Base-by-base conservation (phyloP, 2,888 invertebrate species). In the Gryllus longicercus region DNA sequence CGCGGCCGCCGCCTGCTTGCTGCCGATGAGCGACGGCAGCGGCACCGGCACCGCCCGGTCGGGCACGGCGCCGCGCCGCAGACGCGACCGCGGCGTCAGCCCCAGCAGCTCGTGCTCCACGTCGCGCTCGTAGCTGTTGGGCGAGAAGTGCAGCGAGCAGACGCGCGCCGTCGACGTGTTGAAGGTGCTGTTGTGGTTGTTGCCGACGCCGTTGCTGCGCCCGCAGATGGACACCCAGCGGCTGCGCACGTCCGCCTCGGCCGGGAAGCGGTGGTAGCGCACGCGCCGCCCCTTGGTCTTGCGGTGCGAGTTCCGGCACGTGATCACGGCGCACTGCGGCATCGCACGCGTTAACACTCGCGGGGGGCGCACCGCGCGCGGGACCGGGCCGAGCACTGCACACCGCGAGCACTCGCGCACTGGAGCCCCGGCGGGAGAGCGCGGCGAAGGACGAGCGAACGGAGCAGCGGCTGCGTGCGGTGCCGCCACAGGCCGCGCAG, bases 261-360 rank as follows among this genome's bases (percentile, higher is more conserved):
- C 89, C 51, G 90, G 90, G 85, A 90, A 90, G 83, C 90, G 89
- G 85, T 90, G 90, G 86, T 90, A 90, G 80, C 90, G 88, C 82
- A 90, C 89, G 81, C 89, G 87, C 81, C 89, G 88, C 79, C 89
- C 89, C 83, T 89, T 88, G 78, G 90, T 90, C 83, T 89, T 89
- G 80, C 90, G 87, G 85, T 90, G 90, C 84, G 90, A 89, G 84
- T 90, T 90, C 84, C 88, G 88, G 86, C 90, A 90, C 84, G 88
- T 89, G 83, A 88, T 87, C 80, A 90, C 89, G 82, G 90, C 90
- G 86, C 90, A 90, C 87, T 90, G 90, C 85, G 90, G 90, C 90
- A 90, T 90, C 75, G 77, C 76, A 38, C 38, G 38, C 38, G 3
- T 38, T 38, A 38, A 38, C 38, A 38, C 38, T 5, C 5, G 38